Evolutionary conservation across 2,888 invertebrate genomes (phyloP), one percentile per base, ranked within the genome.

Genomic region (Ceraclea dissimilis): DNA sequence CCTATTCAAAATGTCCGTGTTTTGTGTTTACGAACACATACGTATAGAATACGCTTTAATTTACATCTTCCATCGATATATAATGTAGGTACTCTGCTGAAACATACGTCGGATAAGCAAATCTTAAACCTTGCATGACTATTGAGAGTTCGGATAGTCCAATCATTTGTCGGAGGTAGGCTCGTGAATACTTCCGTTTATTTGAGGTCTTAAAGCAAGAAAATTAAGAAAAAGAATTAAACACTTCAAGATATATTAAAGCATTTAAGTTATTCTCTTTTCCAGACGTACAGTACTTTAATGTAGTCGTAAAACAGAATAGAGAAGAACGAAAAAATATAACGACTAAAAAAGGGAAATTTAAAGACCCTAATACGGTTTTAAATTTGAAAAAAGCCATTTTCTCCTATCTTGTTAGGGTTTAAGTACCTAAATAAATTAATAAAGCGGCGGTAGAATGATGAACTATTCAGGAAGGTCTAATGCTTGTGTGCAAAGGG

Each of bases 391-490:
- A 39, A 39, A 16, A 39, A 13, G 39, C 39, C 39, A 13, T 39
- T 39, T 39, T 13, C n/a, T 39, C 39, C 39, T 39, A 39, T 39
- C 39, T 39, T 39, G 39, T 39, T 39, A 39, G 39, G 39, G 39
- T 39, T 39, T 16, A 39, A 16, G 39, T 16, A 13, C 39, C 13
- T 39, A 39, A 39, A 39, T 39, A 39, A 39, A 39, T 39, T 39
- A 39, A 39, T 39, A 39, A 39, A 22, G 53, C 13, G 26, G 46
- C 34, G 52, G 51, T 44, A 48, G 22, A 31, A 26, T 31, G 54
- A 50, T 53, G 53, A 54, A 47, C 47, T 54, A 54, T 54, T 56
- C 51, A 51, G 52, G 44, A 54, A 34, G 51, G 51, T n/a, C 31
- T 20, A 17, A 49, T 43, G 49, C 56, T 21, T 51, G 43, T 11